Evolutionary conservation across 30 jellyfish, hydroid and myxozoan genomes (phyloP), one percentile per base, ranked within the genome.

Genomic region (Aurelia aurita complex sp. Pacific): DNA sequence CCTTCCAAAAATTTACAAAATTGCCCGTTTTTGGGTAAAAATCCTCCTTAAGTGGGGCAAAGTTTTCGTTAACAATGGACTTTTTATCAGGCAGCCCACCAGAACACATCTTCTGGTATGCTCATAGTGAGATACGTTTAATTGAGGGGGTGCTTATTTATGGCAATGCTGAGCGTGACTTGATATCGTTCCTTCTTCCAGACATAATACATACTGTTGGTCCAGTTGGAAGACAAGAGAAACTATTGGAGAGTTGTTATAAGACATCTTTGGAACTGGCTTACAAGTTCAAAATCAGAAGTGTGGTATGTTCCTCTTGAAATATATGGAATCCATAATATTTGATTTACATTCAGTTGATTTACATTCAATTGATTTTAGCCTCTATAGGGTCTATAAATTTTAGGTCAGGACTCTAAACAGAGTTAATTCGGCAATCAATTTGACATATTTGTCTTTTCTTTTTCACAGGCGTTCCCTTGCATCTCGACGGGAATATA

Each of bases 181-280:
- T 46, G 14, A 4, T 46, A 9, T 46, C 57, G 0, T 46, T 46
- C 57, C 11, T 7, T 1, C 57, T 34, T 85, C 9, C 88, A 92
- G 98, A 86, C 55, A 70, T 92, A 66, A 86, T 92, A 35, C 98
- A 92, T 60, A 92, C 98, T 46, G 98, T 92, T 76, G 98, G 98
- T 13, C 98, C 98, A 5, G 78, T 92, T 52, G 97, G 97, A 0
- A 75, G 77, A 63, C 88, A 87, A n/a, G 85, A 76, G n/a, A 86
- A 59, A 17, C 36, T 36, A 6, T 87, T 92, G 16, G 70, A 80
- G 69, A 76, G 85, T 8, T 92, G 98, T 64, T 92, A 92, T 64
- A 52, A 42, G 59, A 87, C 77, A 32, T 74, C 86, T 16, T 69
- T 92, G 43, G 89, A 81, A n/a, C 66, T 85, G 29, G 97, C 92